Conservation (phyloP, 35 echinoderm and acorn worm genomes). For the Heliocidaris tuberculata region DNA sequence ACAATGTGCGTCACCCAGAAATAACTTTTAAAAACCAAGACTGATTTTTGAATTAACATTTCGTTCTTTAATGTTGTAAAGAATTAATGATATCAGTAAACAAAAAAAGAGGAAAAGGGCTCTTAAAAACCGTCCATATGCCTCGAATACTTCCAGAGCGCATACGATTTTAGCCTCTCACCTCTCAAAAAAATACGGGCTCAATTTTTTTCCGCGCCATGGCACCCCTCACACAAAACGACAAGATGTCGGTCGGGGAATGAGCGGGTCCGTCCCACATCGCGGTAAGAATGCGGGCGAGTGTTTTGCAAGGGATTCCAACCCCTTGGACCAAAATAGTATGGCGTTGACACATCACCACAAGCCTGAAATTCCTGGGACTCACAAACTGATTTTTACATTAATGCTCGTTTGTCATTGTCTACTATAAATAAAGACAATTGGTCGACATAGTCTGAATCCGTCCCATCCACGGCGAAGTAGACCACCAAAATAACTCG, state of each 20-base stretch:
- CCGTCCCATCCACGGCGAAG: too few relatives aligned
- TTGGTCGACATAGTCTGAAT: background rate
- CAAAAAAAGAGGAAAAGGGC: background rate
- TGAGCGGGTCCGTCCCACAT: background rate
- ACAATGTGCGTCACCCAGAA: background rate
- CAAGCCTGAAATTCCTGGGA: background rate
- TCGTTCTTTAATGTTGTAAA: background rate
- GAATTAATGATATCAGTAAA: background rate
- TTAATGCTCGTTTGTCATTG: conserved; percentile 10
- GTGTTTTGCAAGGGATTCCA: background rate
- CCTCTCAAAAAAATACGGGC: background rate
- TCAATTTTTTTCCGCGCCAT: background rate
- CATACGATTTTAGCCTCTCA: background rate
- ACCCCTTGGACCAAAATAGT: conserved; percentile 15
- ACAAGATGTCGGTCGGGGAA: background rate
- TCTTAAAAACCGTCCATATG: background rate
- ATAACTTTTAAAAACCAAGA: background rate
- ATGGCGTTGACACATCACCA: background rate
- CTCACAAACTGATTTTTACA: background rate
- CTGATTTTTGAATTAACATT: background rate
- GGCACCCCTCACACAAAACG: background rate
- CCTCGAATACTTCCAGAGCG: background rate
- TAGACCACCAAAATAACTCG: too few relatives aligned
- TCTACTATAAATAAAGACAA: background rate
- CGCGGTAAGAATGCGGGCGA: background rate